These are phyloP conservation scores for Malacosoma neustria DNA, from an alignment of 2,888 invertebrate species.

Conservation along the genomic window DNA sequence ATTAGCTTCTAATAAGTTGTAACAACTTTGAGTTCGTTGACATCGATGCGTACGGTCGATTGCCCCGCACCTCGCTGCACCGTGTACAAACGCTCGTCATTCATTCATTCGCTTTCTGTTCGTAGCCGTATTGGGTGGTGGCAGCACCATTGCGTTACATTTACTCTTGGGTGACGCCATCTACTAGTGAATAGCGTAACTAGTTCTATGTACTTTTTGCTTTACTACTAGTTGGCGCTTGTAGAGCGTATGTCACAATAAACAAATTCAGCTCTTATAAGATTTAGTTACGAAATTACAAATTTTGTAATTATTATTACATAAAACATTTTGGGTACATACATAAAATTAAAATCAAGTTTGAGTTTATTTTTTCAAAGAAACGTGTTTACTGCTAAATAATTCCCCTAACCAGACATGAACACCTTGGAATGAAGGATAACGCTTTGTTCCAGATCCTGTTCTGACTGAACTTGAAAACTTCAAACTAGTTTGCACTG, in stretches of 20 bases:
- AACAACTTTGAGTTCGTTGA: conserved; percentile 54
- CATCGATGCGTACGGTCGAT: conserved; percentile 47
- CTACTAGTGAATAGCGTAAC: conserved; percentile 59
- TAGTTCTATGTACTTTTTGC: conserved; percentile 21
- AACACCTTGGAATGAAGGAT: neutral
- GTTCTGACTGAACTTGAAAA: neutral
- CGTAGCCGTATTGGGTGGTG: conserved; percentile 20
- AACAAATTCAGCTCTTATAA: too few species aligned
- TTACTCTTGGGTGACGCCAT: conserved; percentile 32
- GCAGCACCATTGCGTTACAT: conserved; percentile 32
- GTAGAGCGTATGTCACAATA: too few species aligned
- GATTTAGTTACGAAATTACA: too few species aligned
- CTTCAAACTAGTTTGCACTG: neutral
- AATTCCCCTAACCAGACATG: neutral
- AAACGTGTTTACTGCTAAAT: neutral
- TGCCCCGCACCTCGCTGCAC: conserved; percentile 41
- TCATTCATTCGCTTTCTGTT: conserved; percentile 41
- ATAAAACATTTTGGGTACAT: too few species aligned
- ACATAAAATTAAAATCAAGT: too few species aligned
- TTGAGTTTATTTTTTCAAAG: too few species aligned
- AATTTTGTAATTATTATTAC: too few species aligned
- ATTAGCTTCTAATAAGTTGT: conserved; percentile 14
- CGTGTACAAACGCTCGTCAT: conserved; percentile 47
- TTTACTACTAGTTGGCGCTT: conserved; percentile 39
- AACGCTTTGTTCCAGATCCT: neutral